Evolutionary conservation across 2,888 invertebrate genomes (phyloP).

Genomic region (Xanthorhoe designata): DNA sequence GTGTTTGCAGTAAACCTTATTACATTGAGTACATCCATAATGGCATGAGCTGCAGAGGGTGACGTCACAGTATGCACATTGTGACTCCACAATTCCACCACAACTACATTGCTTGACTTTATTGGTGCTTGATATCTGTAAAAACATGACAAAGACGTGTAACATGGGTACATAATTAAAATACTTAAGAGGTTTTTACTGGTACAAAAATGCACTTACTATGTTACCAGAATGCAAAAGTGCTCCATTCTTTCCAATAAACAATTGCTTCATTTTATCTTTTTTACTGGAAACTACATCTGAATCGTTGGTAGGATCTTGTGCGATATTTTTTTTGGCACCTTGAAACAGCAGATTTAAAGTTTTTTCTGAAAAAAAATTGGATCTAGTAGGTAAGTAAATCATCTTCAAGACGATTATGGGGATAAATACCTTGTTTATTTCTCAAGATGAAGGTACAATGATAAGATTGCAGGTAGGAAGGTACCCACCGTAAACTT

Average conservation of each 20-base stretch:
- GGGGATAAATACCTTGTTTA: not conserved
- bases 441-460: not conserved
- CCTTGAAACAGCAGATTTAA: constrained; percentile 69
- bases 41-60: constrained; percentile 61
- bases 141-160: not conserved
- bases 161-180: not conserved
- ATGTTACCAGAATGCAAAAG: constrained; percentile 62
- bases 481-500: constrained; percentile 69
- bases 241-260: constrained; percentile 69
- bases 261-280: constrained; percentile 72
- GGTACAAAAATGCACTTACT: constrained; percentile 49
- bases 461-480: not conserved
- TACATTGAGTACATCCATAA: constrained; percentile 59
- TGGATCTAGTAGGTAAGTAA: not conserved
- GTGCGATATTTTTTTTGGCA: constrained; percentile 60
- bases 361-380: constrained; percentile 69
- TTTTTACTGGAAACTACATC: constrained; percentile 49
- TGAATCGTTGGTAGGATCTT: constrained; percentile 38
- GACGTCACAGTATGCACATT: constrained; percentile 70
- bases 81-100: constrained; percentile 47
- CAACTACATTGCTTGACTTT: constrained; percentile 53
- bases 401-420: not conserved
- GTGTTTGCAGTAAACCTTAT: constrained; percentile 56
- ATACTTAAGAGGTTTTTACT: too few species aligned
- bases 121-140: constrained; percentile 45